A percentile compares a stretch with the other conserved stretches of the same genome.
Evolutionary conservation across 2,113 vertebrate species (phyloP).

Genomic region (Oreochromis aureus): DNA sequence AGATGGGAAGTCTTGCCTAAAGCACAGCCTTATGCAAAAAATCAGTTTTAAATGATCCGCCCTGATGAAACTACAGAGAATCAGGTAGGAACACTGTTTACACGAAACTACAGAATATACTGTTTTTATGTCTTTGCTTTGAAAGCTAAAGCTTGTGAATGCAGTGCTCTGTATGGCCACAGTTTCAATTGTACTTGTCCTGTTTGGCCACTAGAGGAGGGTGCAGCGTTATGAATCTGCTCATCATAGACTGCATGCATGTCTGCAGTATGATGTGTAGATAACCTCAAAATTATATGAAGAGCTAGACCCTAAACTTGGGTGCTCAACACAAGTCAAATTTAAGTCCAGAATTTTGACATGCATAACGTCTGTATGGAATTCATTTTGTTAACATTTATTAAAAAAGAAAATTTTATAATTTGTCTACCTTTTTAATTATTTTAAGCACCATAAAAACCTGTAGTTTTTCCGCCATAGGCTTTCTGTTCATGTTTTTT

Average conservation of each 20-base stretch:
- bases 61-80: background rate
- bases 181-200: constrained; percentile 19
- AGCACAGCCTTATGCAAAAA: background rate
- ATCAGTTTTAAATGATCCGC: background rate
- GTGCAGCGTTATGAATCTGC: constrained; percentile 17
- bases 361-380: background rate
- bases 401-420: background rate
- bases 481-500: background rate
- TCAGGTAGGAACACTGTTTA: background rate
- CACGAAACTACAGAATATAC: background rate
- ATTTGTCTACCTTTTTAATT: background rate
- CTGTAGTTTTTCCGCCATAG: background rate
- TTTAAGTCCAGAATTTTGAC: background rate
- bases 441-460: background rate
- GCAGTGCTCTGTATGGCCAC: background rate
- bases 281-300: background rate
- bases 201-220: constrained; percentile 59
- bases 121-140: background rate
- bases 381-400: background rate
- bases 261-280: background rate
- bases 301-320: background rate
- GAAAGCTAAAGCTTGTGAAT: background rate
- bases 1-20: background rate
- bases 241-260: background rate
- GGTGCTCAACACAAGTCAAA: background rate